Percentiles rank a stretch among this genome's conserved stretches.
These are phyloP conservation scores for Cryptus viduatorius DNA, from an alignment of 2,888 invertebrate species.

Conservation along the genomic window DNA sequence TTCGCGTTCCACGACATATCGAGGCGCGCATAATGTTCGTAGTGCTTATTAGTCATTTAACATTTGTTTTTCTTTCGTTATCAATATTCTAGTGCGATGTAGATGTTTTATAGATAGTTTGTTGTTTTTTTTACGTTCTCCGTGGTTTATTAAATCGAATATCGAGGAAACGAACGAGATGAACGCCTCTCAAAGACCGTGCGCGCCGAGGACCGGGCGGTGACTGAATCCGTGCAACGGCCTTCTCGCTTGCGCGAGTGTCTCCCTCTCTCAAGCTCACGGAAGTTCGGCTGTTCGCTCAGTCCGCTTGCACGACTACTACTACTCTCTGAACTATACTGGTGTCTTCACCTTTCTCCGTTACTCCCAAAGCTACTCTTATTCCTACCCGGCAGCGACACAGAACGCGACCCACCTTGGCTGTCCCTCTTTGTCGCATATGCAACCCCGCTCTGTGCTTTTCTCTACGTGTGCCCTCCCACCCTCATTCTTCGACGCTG, in stretches of 20 bases:
- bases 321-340: constrained; percentile 13
- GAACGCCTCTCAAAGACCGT: constrained; percentile 75
- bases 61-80: not conserved
- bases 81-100: not conserved
- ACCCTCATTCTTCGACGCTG: constrained; percentile 29
- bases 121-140: not conserved
- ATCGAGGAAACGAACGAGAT: constrained; percentile 61
- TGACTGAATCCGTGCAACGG: constrained; percentile 79
- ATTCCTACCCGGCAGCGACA: constrained; percentile 17
- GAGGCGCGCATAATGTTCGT: not conserved
- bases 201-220: constrained; percentile 84
- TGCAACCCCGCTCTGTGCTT: constrained; percentile 25
- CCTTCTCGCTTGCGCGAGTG: constrained; percentile 68
- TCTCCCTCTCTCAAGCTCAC: constrained; percentile 70
- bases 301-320: constrained; percentile 57
- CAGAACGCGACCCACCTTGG: not conserved
- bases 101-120: not conserved
- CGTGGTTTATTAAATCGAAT: not conserved
- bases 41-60: not conserved
- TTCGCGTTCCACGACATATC: not conserved
- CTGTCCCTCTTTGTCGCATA: constrained; percentile 38
- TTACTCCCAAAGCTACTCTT: constrained; percentile 43
- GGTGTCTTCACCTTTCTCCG: constrained; percentile 38
- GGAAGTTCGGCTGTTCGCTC: constrained; percentile 68
- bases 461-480: constrained; percentile 12